phyloP scores from a whole-genome alignment of 2,888 invertebrate genomes.

The Poecilobothrus nobilitatus region DNA sequence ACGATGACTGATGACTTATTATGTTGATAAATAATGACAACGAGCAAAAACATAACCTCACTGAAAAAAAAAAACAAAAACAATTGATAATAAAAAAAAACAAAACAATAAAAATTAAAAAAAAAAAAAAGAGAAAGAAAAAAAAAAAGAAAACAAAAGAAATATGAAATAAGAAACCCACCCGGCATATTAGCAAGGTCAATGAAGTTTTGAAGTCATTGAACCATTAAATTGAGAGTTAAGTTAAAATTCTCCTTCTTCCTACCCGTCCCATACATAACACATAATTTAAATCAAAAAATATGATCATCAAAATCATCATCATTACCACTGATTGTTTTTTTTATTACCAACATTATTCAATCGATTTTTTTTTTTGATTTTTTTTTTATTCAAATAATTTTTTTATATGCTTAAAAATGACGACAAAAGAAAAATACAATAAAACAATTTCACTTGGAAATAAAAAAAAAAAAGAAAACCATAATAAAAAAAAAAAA shows the following conservation, averaged over 20 bases:
- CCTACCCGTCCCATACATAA: neutral
- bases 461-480: no score
- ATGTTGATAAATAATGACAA: constrained; percentile 4
- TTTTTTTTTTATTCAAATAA: neutral
- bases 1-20: constrained; percentile 3
- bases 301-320: neutral
- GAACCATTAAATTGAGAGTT: neutral
- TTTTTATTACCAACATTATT: neutral
- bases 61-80: neutral
- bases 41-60: neutral
- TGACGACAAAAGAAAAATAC: no score
- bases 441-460: no score
- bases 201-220: constrained; percentile 1
- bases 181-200: neutral
- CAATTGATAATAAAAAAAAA: neutral
- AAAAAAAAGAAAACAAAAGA: neutral
- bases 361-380: neutral
- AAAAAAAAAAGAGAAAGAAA: no score
- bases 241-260: neutral
- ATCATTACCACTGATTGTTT: no score
- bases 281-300: neutral
- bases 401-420: neutral
- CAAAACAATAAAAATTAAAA: neutral
- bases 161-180: neutral
- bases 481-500: no score